A percentile compares a stretch with the other conserved stretches of the same genome.
These are phyloP conservation scores for Limanda limanda DNA, from an alignment of 2,113 vertebrate species.

Conservation along the genomic window DNA sequence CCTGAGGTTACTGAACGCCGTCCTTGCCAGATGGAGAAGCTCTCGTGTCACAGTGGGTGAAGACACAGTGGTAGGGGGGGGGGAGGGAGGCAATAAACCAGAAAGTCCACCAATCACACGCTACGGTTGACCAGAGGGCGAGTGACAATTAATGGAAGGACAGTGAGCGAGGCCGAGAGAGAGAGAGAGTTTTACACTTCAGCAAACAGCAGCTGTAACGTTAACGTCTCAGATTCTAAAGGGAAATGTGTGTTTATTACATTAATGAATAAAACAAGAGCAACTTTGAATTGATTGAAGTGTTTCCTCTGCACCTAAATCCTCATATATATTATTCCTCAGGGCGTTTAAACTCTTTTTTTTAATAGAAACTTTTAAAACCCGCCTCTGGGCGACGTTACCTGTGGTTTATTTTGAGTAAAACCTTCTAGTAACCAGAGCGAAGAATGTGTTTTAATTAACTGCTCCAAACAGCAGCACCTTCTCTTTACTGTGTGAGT, in stretches of 20 bases:
- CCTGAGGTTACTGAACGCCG: constrained; percentile 17
- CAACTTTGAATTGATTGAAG: too few species aligned
- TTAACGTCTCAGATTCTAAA: background rate
- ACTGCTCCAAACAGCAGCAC: too few species aligned
- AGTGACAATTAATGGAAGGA: background rate
- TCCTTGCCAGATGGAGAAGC: constrained; percentile 37
- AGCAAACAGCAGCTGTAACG: background rate
- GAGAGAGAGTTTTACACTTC: background rate
- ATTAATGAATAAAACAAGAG: too few species aligned
- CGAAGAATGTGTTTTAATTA: too few species aligned
- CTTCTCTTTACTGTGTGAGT: too few species aligned
- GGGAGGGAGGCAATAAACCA: constrained; percentile 24
- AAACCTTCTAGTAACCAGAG: background rate
- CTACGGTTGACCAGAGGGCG: background rate
- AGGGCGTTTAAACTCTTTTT: too few species aligned
- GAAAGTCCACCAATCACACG: constrained; percentile 26
- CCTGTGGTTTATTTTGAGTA: background rate
- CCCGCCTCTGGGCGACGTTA: background rate
- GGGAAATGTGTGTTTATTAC: too few species aligned
- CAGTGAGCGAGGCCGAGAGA: background rate
- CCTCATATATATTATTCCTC: too few species aligned
- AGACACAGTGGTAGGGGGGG: background rate
- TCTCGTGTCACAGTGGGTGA: constrained; percentile 18
- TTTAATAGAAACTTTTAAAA: background rate
- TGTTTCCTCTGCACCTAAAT: too few species aligned